phyloP scores from a whole-genome alignment of 2,888 invertebrate genomes.

The Carabus problematicus region DNA sequence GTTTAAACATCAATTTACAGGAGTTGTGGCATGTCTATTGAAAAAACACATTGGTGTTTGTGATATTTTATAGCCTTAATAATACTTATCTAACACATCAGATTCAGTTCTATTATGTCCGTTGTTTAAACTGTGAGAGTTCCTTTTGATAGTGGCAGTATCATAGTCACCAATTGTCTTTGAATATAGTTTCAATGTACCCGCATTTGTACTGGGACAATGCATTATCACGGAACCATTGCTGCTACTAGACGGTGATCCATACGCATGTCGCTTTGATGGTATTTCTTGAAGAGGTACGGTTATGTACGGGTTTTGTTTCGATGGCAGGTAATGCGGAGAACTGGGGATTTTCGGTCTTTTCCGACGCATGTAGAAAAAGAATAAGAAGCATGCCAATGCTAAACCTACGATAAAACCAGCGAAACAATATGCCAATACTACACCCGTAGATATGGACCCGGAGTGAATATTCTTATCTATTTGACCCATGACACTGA shows the following conservation, averaged over 20 bases:
- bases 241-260: slow-evolving; percentile 58
- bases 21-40: too few species aligned
- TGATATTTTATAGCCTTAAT: slow-evolving; percentile 11
- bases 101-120: slow-evolving; percentile 56
- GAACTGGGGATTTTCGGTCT: slow-evolving; percentile 73
- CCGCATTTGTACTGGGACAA: slow-evolving; percentile 52
- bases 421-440: slow-evolving; percentile 48
- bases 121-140: slow-evolving; percentile 74
- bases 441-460: slow-evolving; percentile 48
- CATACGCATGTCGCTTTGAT: slow-evolving; percentile 53
- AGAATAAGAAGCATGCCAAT: slow-evolving; percentile 50
- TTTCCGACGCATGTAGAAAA: slow-evolving; percentile 56
- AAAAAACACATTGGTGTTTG: too few species aligned
- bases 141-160: slow-evolving; percentile 76
- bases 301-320: slow-evolving; percentile 84
- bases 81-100: slow-evolving; percentile 37
- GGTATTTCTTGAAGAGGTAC: slow-evolving; percentile 81
- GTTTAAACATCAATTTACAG: too few species aligned
- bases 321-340: slow-evolving; percentile 81
- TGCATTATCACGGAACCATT: slow-evolving; percentile 48
- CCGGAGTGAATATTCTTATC: slow-evolving; percentile 55
- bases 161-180: slow-evolving; percentile 79
- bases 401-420: slow-evolving; percentile 51
- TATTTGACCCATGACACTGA: slow-evolving; percentile 43
- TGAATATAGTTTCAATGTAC: slow-evolving; percentile 72